Evolutionary conservation across 2,797 vertebrate genomes (phyloP).

Genomic region (Gila robusta): DNA sequence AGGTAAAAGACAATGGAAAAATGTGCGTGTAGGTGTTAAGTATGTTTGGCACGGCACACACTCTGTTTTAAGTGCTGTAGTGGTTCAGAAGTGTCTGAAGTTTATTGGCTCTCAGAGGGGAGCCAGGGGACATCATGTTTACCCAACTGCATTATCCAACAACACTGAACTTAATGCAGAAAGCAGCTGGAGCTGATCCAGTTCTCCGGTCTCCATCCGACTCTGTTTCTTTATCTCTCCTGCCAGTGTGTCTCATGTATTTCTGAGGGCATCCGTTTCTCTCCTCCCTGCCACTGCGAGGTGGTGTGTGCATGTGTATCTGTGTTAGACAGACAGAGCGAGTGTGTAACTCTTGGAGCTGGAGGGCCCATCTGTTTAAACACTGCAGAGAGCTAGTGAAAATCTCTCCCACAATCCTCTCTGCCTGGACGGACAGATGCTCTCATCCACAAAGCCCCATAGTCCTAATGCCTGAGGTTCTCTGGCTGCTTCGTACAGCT

Average conservation of each 20-base stretch:
- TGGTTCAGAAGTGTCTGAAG: constrained; percentile 5
- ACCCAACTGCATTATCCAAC: constrained; percentile 31
- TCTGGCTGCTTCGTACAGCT: constrained; percentile 11
- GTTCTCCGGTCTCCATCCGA: constrained; percentile 3
- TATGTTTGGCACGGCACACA: neutral
- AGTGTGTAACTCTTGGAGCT: constrained; percentile 63
- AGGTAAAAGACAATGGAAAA: neutral
- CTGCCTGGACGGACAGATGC: constrained; percentile 42
- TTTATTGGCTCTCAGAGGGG: constrained; percentile 26
- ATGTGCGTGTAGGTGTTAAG: neutral
- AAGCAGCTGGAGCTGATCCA: constrained; percentile 18
- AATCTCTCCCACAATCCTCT: constrained; percentile 61
- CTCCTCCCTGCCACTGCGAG: constrained; percentile 51
- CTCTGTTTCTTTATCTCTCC: constrained; percentile 44
- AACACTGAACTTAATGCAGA: constrained; percentile 31
- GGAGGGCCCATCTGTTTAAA: constrained; percentile 65
- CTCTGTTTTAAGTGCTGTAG: neutral
- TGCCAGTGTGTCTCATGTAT: constrained; percentile 49
- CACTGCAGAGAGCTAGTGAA: constrained; percentile 53
- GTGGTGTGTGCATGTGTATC: constrained; percentile 43
- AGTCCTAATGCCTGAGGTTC: constrained; percentile 42
- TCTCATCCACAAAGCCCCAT: constrained; percentile 39
- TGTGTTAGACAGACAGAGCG: constrained; percentile 29
- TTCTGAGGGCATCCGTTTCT: constrained; percentile 49
- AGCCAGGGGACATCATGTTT: constrained; percentile 19